Percentiles rank a stretch among this genome's conserved stretches.
These are phyloP conservation scores for Pseudoatta argentina DNA, from an alignment of 1,140 invertebrate species.

Conservation along the genomic window DNA sequence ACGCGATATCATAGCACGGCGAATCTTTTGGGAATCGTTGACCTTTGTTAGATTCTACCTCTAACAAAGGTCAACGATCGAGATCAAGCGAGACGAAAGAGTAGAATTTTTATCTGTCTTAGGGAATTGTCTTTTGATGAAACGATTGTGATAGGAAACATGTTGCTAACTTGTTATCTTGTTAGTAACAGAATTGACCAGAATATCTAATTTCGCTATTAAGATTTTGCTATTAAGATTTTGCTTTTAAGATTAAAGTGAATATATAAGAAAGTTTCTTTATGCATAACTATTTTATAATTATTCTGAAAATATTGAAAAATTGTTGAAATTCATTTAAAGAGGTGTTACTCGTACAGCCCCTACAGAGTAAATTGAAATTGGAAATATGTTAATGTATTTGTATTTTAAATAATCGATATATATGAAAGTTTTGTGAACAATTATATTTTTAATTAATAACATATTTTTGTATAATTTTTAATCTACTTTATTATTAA, in stretches of 20 bases:
- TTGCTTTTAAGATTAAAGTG: not conserved
- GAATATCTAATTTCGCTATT: too few species aligned
- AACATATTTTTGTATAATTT: too few species aligned
- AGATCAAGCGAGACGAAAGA: not conserved
- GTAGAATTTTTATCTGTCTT: constrained; percentile 41
- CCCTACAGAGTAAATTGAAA: too few species aligned
- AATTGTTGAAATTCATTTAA: not conserved
- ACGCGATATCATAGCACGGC: constrained; percentile 51
- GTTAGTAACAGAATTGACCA: constrained; percentile 6
- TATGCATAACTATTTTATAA: not conserved
- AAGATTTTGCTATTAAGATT: not conserved
- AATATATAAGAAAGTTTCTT: not conserved
- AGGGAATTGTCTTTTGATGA: constrained; percentile 23
- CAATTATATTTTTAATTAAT: too few species aligned
- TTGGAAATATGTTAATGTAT: too few species aligned
- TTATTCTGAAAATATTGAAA: not conserved
- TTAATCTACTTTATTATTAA: too few species aligned
- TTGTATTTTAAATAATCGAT: too few species aligned
- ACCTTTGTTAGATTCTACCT: constrained; percentile 50
- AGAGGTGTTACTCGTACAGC: too few species aligned
- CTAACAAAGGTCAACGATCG: constrained; percentile 29
- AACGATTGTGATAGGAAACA: constrained; percentile 14
- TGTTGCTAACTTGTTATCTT: not conserved
- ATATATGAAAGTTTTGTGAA: too few species aligned
- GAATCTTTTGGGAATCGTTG: constrained; percentile 51